These are phyloP conservation scores for Dryobotodes eremita DNA, from an alignment of 2,888 invertebrate genomes.

Conservation along the genomic window DNA sequence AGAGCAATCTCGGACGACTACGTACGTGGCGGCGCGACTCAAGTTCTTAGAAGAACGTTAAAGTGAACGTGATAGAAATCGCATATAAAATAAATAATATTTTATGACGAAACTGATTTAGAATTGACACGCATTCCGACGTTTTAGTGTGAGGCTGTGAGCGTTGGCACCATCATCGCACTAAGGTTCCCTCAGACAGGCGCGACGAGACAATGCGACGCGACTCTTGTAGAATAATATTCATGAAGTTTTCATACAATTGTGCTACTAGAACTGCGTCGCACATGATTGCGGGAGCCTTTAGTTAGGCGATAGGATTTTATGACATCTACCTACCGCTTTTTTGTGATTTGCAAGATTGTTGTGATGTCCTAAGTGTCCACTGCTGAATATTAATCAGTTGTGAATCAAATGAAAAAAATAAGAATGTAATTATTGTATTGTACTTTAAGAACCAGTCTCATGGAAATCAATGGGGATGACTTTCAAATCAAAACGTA, in stretches of 20 bases:
- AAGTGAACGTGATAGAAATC: constrained; percentile 83
- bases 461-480: not conserved
- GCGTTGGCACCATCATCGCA: constrained; percentile 64
- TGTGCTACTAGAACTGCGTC: no score
- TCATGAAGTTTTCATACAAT: no score
- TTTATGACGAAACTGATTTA: constrained; percentile 77
- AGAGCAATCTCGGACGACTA: constrained; percentile 80
- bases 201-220: no score
- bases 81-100: constrained; percentile 77
- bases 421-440: no score
- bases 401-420: no score
- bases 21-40: constrained; percentile 77
- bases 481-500: no score
- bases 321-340: not conserved
- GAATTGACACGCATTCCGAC: constrained; percentile 71
- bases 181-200: no score
- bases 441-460: no score
- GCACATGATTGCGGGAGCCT: no score
- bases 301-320: constrained; percentile 49
- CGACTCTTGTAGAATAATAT: no score
- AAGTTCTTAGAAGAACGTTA: constrained; percentile 76
- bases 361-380: not conserved
- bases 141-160: constrained; percentile 60
- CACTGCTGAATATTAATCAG: not conserved
- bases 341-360: constrained; percentile 16